Percentiles rank a stretch among this genome's conserved stretches.
phyloP scores from a whole-genome alignment of 2,888 invertebrate species.

The Strigamia maritima region DNA sequence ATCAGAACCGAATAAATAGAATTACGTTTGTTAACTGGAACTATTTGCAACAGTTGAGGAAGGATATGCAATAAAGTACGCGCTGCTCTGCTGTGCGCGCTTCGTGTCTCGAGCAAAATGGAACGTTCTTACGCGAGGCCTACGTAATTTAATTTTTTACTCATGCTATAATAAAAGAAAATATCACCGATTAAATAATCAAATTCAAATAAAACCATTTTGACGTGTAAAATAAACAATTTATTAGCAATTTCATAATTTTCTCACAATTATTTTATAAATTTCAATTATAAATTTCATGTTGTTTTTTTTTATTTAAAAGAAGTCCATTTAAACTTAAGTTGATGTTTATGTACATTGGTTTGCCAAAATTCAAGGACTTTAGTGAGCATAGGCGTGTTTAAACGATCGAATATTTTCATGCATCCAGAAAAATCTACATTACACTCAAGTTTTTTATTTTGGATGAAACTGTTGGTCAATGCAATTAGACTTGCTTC shows the following conservation, averaged over 20 bases:
- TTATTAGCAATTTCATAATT: too few species aligned
- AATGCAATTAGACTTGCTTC: conserved; percentile 11
- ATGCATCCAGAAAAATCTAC: neutral
- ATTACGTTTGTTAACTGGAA: neutral
- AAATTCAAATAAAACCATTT: too few species aligned
- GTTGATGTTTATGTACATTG: neutral
- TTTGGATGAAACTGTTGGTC: conserved; percentile 15
- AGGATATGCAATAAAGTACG: neutral
- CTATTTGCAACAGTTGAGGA: neutral
- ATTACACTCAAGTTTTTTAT: neutral
- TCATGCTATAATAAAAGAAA: too few species aligned
- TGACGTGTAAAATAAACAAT: too few species aligned
- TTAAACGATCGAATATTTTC: conserved; percentile 1
- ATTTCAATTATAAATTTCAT: neutral
- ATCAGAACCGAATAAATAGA: neutral
- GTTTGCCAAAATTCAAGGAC: neutral
- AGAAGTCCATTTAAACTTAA: neutral
- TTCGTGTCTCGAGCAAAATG: neutral
- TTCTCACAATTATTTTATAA: too few species aligned
- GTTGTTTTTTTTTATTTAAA: neutral
- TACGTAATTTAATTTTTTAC: neutral
- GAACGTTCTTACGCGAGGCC: neutral
- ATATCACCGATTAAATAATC: too few species aligned
- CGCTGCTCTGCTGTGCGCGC: neutral
- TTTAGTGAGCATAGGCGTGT: neutral